Base-by-base conservation (phyloP, 2,113 vertebrate species). In the Nothoprocta perdicaria region DNA sequence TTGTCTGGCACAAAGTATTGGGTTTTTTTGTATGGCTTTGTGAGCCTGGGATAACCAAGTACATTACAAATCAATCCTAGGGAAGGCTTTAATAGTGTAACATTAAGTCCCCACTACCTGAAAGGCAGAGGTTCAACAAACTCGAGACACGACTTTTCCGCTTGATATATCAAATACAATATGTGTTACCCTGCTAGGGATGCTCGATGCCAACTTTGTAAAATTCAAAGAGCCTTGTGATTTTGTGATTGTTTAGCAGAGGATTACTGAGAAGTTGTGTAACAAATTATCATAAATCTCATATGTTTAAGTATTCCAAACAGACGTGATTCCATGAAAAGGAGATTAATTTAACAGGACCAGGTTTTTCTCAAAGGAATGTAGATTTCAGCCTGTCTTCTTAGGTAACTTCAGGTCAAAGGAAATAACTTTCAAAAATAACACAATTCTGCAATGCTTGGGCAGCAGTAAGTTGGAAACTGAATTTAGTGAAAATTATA, bases 401-500 rank as follows among this genome's bases (percentile, higher is more conserved):
- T 57, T 96, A 96, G 96, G 97, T 97, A 97, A 98, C 96, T 97
- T 98, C 96, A 98, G 97, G 97, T 97, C 97, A 98, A 89, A 95
- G 65, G 87, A 94, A 97, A 75, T 92, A 87, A 89, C 95, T 95
- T 97, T 98, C 96, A 97, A 97, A 97, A 98, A 97, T 97, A 98
- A 97, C 97, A 97, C 96, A 91, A 94, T 97, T 96, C 96, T 97
- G 93, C 95, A 95, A 96, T 93, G 68, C 96, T 97, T 98, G 97
- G 97, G 96, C 86, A 92, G 73, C 67, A 95, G 68, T 67, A 69
- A 93, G 85, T 86, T 98, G 97, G 97, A 97, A 98, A 97, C 94
- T 80, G 95, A 97, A 90, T 98, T 97, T 90, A 95, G 97, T 96
- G 96, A 96, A 98, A 98, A 98, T 98, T 98, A 98, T 96, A 98